Evolutionary conservation across 2,888 invertebrate species (phyloP).

Genomic region (Amiota communis): DNA sequence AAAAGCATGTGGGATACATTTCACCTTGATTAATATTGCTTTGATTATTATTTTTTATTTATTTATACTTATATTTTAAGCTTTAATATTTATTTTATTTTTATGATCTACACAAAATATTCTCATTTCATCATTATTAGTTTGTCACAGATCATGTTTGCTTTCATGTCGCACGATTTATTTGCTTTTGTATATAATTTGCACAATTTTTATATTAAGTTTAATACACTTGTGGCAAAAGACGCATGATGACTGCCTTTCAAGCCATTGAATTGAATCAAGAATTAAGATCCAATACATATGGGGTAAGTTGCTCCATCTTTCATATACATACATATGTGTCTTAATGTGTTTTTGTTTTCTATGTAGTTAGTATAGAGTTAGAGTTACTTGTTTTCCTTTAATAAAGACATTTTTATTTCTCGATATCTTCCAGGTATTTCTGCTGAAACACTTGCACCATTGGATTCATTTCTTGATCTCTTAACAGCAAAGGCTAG

Average conservation of each 20-base stretch:
- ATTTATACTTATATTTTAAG: slow-evolving; percentile 6
- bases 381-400: too few species aligned
- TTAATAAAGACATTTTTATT: background rate
- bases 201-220: slow-evolving; percentile 1
- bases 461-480: slow-evolving; percentile 88
- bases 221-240: slow-evolving; percentile 4
- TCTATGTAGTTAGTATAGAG: too few species aligned
- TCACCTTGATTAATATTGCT: background rate
- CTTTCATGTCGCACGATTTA: background rate
- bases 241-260: background rate
- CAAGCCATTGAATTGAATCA: too few species aligned
- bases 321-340: too few species aligned
- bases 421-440: slow-evolving; percentile 76
- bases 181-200: background rate
- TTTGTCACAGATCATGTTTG: slow-evolving; percentile 1
- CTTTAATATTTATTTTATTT: slow-evolving; percentile 4
- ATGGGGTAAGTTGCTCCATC: too few species aligned
- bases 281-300: too few species aligned
- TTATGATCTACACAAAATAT: slow-evolving; percentile 6
- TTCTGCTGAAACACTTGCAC: slow-evolving; percentile 83
- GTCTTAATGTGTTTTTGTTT: too few species aligned
- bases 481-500: slow-evolving; percentile 90
- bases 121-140: slow-evolving; percentile 1
- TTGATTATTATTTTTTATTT: slow-evolving; percentile 5
- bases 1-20: background rate